A percentile compares a stretch with the other conserved stretches of the same genome.
Conservation (phyloP, 2,113 vertebrate species). For the Bagarius yarrelli region DNA sequence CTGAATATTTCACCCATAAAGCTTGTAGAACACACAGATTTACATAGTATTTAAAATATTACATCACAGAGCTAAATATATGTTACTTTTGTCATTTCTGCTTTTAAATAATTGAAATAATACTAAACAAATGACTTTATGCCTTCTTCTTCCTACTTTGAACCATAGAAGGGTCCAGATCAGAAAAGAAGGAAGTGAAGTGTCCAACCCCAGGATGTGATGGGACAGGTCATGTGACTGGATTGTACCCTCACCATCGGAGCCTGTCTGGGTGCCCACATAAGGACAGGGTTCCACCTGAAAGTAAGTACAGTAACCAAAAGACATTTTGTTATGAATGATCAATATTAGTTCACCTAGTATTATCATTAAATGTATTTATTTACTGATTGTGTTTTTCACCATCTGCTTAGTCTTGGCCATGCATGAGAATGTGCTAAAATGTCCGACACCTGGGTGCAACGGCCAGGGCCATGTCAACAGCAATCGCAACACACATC, state of each 20-base stretch:
- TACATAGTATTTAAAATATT: background rate
- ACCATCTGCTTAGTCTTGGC: conserved; percentile 82
- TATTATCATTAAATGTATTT: background rate
- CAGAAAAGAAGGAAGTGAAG: conserved; percentile 94
- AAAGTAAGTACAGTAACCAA: conserved; percentile 75
- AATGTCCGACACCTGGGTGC: conserved; percentile 97
- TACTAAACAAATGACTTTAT: background rate
- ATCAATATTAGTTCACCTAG: background rate
- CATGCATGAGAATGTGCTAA: conserved; percentile 98
- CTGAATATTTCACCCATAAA: background rate
- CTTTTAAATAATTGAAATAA: background rate
- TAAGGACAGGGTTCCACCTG: conserved; percentile 97
- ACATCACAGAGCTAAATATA: background rate
- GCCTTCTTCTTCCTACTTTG: background rate
- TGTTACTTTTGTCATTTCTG: background rate
- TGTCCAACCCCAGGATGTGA: conserved; percentile 96
- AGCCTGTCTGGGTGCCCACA: conserved; percentile 97
- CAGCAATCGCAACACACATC: conserved; percentile 98
- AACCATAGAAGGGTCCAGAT: conserved; percentile 74
- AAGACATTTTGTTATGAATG: background rate
- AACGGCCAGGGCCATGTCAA: conserved; percentile 98
- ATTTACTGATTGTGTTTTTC: background rate
- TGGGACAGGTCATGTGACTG: conserved; percentile 93
- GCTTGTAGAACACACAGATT: background rate
- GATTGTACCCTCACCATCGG: conserved; percentile 94